Conservation (phyloP, 2,113 vertebrate genomes). For the Rhynchomys soricoides region DNA sequence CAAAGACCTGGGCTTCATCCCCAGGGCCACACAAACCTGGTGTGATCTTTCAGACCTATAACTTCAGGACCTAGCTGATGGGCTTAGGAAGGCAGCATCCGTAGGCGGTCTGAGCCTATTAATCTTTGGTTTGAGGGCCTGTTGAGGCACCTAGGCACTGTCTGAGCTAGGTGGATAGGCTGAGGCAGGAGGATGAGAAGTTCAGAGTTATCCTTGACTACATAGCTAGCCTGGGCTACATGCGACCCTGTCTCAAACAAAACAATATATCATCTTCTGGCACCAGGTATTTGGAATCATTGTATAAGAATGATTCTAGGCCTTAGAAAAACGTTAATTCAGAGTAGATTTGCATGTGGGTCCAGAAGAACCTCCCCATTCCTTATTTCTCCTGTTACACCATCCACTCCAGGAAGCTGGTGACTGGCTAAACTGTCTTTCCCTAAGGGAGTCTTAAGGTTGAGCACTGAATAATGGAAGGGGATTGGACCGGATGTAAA, state of each 20-base stretch:
- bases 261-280: neutral
- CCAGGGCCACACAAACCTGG: neutral
- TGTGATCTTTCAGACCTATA: neutral
- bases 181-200: neutral
- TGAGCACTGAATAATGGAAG: constrained; percentile 62
- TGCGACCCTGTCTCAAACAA: neutral
- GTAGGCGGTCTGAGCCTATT: neutral
- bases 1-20: neutral
- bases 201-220: neutral
- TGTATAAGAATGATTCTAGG: neutral
- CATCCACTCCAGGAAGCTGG: constrained; percentile 5
- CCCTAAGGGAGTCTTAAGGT: constrained; percentile 59
- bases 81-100: neutral
- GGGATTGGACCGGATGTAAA: constrained; percentile 56
- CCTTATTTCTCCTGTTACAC: constrained; percentile 8
- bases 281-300: neutral
- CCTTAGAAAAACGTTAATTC: neutral
- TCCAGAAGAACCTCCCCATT: neutral
- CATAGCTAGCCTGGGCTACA: neutral
- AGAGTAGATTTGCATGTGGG: constrained; percentile 13
- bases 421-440: constrained; percentile 63
- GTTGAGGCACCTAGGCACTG: neutral
- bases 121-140: neutral
- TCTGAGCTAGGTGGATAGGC: neutral
- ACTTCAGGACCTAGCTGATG: neutral